Base-by-base conservation (phyloP, 2,888 invertebrate genomes). In the Drosophila peninsularis region DNA sequence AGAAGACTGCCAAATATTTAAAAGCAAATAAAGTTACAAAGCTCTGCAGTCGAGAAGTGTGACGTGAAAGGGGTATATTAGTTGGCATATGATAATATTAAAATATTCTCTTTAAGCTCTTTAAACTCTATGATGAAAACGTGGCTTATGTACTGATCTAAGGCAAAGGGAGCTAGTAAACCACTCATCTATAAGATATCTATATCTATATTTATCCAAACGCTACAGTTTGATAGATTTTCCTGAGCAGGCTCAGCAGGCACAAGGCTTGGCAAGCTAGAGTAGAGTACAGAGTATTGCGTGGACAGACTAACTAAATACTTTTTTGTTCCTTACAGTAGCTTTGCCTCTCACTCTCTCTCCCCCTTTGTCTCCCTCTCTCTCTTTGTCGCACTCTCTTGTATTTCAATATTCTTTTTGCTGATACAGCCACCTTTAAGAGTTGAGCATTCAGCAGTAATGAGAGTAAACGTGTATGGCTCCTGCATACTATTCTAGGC, bases 1-100 rank as follows among this genome's bases (percentile, higher is more conserved):
- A 55, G 64, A 52, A 67, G 70, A 70, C 78, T 82, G 88, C 80
- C 88, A 82, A 88, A 82, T 79, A 85, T 88, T 84, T 87, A 76
- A 87, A 66, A 65, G 73, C 64, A 66, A 70, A 61, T 53, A 62
- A 62, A 69, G 37, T 62, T 66, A 24, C 14, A 2, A 11, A 36
- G 5, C 45, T 5, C 56, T 27, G 9, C 6, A 27, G 11, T 1
- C 1, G 14, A 13, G 11, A 6, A 5, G 21, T 10, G 14, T 6
- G 7, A 3, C 1, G 19, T 4, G 1, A 27, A 34, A n/a, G 1
- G 45, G 56, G 56, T 32, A 30, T 14, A 54, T 41, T 41, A 19
- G 54, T 3, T 53, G 32, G n/a, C 10, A 3, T 17, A 2, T 13
- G 0, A 19, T 9, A 7, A 7, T 30, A 30, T 6, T 30, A 1